phyloP scores from a whole-genome alignment of 1,140 invertebrate genomes.

The Heterodera schachtii region DNA sequence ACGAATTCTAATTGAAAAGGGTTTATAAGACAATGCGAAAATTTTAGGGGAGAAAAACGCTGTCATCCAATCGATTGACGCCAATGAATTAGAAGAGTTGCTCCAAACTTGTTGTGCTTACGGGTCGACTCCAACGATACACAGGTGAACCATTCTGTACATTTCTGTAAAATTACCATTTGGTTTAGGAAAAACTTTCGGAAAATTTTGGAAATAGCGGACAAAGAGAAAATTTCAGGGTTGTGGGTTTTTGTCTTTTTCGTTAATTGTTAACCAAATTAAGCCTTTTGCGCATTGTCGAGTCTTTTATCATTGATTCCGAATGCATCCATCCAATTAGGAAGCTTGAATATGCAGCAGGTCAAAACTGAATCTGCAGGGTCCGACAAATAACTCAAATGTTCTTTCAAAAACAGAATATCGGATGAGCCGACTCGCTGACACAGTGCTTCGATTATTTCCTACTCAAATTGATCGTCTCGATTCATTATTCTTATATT shows the following conservation, averaged over 20 bases:
- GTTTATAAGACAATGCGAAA: not conserved
- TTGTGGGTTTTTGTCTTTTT: slow-evolving; percentile 11
- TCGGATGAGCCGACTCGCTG: slow-evolving; percentile 29
- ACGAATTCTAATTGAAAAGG: not conserved
- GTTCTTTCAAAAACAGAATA: slow-evolving; percentile 28
- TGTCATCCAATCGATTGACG: slow-evolving; percentile 31
- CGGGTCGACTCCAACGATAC: slow-evolving; percentile 33
- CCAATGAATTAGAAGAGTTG: slow-evolving; percentile 38
- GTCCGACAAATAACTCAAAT: not conserved
- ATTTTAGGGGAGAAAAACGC: slow-evolving; percentile 30
- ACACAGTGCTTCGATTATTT: slow-evolving; percentile 24
- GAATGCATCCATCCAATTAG: slow-evolving; percentile 52
- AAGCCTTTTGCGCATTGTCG: slow-evolving; percentile 44
- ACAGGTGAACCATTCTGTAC: slow-evolving; percentile 23
- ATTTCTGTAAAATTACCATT: not conserved
- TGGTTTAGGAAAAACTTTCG: slow-evolving; percentile 46
- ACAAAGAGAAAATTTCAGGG: slow-evolving; percentile 44
- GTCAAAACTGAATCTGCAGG: not conserved
- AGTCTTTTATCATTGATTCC: slow-evolving; percentile 44
- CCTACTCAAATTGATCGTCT: not conserved
- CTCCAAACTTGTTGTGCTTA: slow-evolving; percentile 46
- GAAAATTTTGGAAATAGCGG: slow-evolving; percentile 43
- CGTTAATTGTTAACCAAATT: not conserved
- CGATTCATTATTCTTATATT: slow-evolving; percentile 29
- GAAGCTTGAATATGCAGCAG: slow-evolving; percentile 47